Percentiles rank a stretch among this genome's conserved stretches.
phyloP scores from a whole-genome alignment of 2,113 vertebrate species.

The human (Homo sapiens) region DNA sequence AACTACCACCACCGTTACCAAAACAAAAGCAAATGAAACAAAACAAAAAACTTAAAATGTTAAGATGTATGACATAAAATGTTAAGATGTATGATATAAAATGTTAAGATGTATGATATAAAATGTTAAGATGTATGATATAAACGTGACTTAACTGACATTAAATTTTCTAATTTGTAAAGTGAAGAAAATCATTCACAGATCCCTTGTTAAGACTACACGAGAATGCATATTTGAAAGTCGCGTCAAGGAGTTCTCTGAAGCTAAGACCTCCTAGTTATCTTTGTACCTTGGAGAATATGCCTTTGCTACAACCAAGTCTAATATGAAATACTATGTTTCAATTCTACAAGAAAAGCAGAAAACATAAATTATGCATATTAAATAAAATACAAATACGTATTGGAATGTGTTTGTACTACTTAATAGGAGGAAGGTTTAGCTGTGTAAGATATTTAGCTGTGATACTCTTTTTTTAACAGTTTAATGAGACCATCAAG shows the following conservation, averaged over 20 bases:
- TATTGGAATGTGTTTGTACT: not conserved
- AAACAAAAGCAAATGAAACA: not conserved
- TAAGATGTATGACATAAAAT: not conserved
- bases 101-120: no score
- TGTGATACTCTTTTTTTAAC: not conserved
- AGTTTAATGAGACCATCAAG: not conserved
- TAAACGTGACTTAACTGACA: not conserved
- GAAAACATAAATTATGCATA: not conserved
- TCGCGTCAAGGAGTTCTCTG: not conserved
- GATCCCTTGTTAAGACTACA: not conserved
- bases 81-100: no score
- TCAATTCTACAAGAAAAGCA: not conserved
- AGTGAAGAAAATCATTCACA: not conserved
- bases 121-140: no score
- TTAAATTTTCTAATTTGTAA: no score
- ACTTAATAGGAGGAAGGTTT: not conserved
- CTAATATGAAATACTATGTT: not conserved
- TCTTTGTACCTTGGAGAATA: not conserved
- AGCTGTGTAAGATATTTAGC: not conserved
- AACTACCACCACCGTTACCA: not conserved
- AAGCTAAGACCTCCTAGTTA: not conserved
- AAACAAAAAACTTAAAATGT: no score
- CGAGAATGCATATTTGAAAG: not conserved
- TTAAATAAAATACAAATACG: not conserved
- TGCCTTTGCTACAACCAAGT: not conserved